These are phyloP conservation scores for Agonopterix arenella DNA, from an alignment of 2,888 invertebrate species.

Conservation along the genomic window DNA sequence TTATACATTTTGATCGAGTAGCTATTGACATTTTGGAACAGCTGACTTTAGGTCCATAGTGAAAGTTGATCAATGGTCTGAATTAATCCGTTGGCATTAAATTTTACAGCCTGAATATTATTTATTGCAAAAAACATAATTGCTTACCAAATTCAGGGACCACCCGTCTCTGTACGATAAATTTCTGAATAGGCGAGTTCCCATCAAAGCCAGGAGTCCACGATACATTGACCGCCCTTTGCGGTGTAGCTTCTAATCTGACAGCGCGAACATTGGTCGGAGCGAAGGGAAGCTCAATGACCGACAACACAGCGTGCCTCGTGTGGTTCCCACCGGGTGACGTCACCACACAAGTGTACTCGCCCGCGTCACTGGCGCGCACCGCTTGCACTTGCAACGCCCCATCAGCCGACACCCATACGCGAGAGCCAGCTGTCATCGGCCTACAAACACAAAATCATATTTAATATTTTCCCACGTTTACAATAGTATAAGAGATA, in stretches of 20 bases:
- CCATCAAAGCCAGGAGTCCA: conserved; percentile 99
- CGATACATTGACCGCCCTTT: conserved; percentile 90
- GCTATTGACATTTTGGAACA: too few species aligned
- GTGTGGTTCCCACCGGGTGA: conserved; percentile 96
- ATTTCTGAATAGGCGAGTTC: conserved; percentile 95
- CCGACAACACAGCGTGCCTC: conserved; percentile 84
- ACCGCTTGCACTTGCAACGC: conserved; percentile 92
- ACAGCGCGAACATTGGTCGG: conserved; percentile 91
- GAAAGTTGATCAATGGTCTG: too few species aligned
- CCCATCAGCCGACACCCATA: conserved; percentile 87
- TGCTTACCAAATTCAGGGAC: conserved; percentile 89
- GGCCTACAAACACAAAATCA: conserved; percentile 32
- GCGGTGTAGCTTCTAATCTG: conserved; percentile 79
- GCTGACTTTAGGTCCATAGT: too few species aligned
- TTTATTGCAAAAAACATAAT: background rate
- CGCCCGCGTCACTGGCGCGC: conserved; percentile 94
- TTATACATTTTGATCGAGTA: too few species aligned
- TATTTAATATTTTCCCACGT: too few species aligned
- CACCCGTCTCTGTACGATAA: conserved; percentile 93
- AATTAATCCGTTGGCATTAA: too few species aligned
- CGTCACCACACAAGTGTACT: conserved; percentile 93
- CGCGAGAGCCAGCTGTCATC: conserved; percentile 80
- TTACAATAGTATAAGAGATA: too few species aligned
- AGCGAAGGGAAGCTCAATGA: conserved; percentile 96
- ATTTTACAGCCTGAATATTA: too few species aligned